Conservation (phyloP, 1,140 invertebrate genomes). For the Drosophila nasuta region DNA sequence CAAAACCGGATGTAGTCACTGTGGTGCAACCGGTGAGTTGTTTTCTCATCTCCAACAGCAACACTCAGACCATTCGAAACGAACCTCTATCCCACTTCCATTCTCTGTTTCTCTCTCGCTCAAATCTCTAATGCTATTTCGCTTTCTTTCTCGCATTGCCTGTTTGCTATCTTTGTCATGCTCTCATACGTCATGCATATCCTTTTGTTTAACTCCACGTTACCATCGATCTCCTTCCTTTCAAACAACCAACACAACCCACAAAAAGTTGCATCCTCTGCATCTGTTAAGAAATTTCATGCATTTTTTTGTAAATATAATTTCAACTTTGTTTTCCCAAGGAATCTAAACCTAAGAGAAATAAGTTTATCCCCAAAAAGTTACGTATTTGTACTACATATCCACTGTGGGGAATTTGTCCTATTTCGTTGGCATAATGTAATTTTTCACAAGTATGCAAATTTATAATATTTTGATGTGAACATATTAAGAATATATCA, state of each 20-base stretch:
- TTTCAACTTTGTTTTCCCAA: neutral
- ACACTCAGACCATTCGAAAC: conserved; percentile 8
- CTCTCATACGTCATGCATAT: conserved; percentile 24
- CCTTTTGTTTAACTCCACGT: neutral
- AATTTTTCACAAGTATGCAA: too few relatives aligned
- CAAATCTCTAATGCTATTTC: conserved; percentile 4
- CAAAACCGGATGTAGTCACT: conserved; percentile 82
- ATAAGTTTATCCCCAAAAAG: neutral
- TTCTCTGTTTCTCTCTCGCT: conserved; percentile 5
- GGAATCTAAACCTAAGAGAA: neutral
- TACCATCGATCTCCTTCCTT: neutral
- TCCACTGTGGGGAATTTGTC: too few relatives aligned
- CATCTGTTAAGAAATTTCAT: conserved; percentile 19
- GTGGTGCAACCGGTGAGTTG: conserved; percentile 84
- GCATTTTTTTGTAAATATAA: conserved; percentile 32
- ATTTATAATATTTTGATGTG: too few relatives aligned
- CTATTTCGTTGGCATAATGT: too few relatives aligned
- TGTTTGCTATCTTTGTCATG: conserved; percentile 41
- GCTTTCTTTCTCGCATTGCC: conserved; percentile 25
- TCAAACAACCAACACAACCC: neutral
- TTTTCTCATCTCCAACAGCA: conserved; percentile 64
- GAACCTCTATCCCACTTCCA: conserved; percentile 12
- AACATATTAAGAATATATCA: too few relatives aligned
- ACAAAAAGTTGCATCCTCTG: conserved; percentile 26
- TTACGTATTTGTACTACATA: neutral